Evolutionary conservation across 2,888 invertebrate species (phyloP).

Genomic region (Neoscelio sp.): DNA sequence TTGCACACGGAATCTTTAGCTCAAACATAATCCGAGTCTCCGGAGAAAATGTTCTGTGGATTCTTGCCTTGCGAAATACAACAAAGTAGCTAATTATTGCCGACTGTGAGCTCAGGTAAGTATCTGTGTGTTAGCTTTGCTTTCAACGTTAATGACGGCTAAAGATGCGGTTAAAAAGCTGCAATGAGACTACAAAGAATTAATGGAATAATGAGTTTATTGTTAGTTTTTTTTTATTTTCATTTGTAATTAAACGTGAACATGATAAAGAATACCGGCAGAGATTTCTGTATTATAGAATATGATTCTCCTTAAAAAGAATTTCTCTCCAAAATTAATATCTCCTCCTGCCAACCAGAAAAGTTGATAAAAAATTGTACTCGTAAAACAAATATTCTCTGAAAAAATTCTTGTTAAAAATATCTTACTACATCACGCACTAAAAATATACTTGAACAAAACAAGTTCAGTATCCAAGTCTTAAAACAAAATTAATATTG

Average conservation of each 20-base stretch:
- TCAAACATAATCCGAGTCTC: conserved; percentile 27
- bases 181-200: conserved; percentile 20
- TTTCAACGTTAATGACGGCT: conserved; percentile 59
- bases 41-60: conserved; percentile 42
- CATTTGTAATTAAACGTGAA: not conserved
- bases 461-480: too few species aligned
- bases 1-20: conserved; percentile 25
- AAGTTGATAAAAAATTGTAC: too few species aligned
- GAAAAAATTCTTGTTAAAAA: too few species aligned
- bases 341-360: too few species aligned
- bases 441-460: too few species aligned
- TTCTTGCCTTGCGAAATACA: conserved; percentile 49
- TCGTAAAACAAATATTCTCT: too few species aligned
- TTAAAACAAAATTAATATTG: too few species aligned
- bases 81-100: conserved; percentile 55
- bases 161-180: conserved; percentile 35
- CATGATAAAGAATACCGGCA: not conserved
- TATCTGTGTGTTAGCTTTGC: conserved; percentile 61
- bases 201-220: conserved; percentile 38
- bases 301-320: too few species aligned
- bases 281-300: not conserved
- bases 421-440: too few species aligned
- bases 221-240: conserved; percentile 3
- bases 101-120: conserved; percentile 41
- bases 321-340: too few species aligned